Percentiles rank a stretch among this genome's conserved stretches.
These are phyloP conservation scores for Drosophila kohkoa DNA, from an alignment of 1,140 invertebrate species.

Conservation along the genomic window DNA sequence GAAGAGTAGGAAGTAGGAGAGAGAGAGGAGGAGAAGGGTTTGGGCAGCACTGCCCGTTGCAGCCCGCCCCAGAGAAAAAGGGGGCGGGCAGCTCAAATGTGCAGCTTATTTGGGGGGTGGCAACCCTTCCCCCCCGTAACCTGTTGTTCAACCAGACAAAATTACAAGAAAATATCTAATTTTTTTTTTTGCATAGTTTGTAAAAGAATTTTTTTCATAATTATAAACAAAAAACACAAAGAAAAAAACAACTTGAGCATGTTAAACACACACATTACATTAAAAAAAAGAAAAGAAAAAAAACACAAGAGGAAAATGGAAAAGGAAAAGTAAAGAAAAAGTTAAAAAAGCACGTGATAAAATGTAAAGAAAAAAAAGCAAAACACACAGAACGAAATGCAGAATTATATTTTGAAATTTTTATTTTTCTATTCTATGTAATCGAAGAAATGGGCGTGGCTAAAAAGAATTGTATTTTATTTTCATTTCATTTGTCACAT, in stretches of 20 bases:
- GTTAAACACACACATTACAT: conserved; percentile 25
- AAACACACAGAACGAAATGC: conserved; percentile 23
- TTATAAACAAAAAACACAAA: conserved; percentile 32
- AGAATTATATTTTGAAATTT: conserved; percentile 10
- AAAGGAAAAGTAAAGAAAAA: conserved; percentile 25
- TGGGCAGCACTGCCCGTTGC: conserved; percentile 29
- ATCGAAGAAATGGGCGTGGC: conserved; percentile 18
- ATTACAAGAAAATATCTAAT: conserved; percentile 35
- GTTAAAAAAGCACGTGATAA: conserved; percentile 46
- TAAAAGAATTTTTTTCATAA: conserved; percentile 53
- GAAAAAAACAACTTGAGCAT: conserved; percentile 48
- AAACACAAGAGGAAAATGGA: not conserved
- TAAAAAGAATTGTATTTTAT: conserved; percentile 23
- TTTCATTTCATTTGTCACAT: conserved; percentile 21
- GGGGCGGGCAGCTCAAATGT: conserved; percentile 18
- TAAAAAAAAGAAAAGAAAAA: not conserved
- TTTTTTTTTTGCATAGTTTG: conserved; percentile 54
- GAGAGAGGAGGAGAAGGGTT: conserved; percentile 7
- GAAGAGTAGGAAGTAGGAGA: not conserved
- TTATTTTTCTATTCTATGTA: conserved; percentile 1
- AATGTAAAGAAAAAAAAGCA: conserved; percentile 9
- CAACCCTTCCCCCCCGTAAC: conserved; percentile 10
- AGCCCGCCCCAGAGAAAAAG: not conserved
- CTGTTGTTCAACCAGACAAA: conserved; percentile 47
- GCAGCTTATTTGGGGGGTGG: conserved; percentile 32